Evolutionary conservation across 2,797 vertebrate species (phyloP).

Genomic region (Dipus sagitta): DNA sequence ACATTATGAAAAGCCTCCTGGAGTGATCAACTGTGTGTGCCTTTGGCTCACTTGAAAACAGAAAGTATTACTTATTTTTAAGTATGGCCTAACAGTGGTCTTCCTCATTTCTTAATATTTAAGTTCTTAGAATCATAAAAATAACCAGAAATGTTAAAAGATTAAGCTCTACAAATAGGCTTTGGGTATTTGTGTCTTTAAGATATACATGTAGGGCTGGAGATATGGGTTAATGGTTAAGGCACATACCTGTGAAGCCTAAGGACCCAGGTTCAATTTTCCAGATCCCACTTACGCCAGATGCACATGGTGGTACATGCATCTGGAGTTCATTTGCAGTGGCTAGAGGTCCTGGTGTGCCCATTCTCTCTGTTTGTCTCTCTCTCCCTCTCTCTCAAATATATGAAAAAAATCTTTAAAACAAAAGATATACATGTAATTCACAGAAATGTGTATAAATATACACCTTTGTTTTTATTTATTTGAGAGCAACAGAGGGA

Average conservation of each 20-base stretch:
- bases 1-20: neutral
- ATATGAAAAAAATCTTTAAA: neutral
- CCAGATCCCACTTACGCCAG: no score
- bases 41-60: neutral
- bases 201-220: neutral
- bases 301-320: no score
- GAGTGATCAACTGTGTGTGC: no score
- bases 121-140: neutral
- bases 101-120: neutral
- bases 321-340: no score
- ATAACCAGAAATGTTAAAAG: neutral
- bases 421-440: neutral
- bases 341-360: no score
- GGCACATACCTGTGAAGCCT: no score
- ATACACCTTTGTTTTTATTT: no score
- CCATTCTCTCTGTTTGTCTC: no score
- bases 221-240: no score
- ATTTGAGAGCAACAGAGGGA: no score
- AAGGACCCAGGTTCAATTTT: no score
- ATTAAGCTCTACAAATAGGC: neutral
- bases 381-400: neutral
- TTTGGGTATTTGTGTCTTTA: no score
- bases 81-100: neutral
- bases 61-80: neutral
- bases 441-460: constrained; percentile 12